Evolutionary conservation across 2,888 invertebrate species (phyloP).

Genomic region (Mechanitis mazaeus): DNA sequence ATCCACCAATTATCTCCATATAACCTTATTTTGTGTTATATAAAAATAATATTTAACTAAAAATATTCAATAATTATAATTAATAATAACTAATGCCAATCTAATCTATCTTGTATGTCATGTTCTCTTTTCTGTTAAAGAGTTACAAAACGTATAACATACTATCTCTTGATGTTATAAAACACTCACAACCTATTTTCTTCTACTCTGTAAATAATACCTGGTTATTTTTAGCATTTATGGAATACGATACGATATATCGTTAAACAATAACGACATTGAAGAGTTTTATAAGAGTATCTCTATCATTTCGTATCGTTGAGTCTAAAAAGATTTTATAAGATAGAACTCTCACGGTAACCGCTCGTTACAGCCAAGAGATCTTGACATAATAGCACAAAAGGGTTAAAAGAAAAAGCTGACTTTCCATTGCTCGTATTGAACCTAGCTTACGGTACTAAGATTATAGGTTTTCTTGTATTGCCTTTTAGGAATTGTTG

Average conservation of each 20-base stretch:
- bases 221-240: not conserved
- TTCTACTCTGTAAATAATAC: not conserved
- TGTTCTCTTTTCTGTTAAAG: not conserved
- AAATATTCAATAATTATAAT: too few relatives aligned
- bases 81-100: too few relatives aligned
- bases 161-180: not conserved
- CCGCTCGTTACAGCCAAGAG: conserved; percentile 27
- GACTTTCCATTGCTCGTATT: conserved; percentile 5
- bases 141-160: not conserved
- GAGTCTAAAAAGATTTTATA: conserved; percentile 4
- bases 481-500: conserved; percentile 3
- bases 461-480: not conserved
- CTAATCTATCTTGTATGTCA: too few relatives aligned
- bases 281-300: not conserved
- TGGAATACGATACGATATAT: not conserved
- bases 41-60: too few relatives aligned
- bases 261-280: not conserved
- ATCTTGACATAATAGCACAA: conserved; percentile 26
- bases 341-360: conserved; percentile 17
- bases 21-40: too few relatives aligned
- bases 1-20: too few relatives aligned
- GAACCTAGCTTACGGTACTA: conserved; percentile 2
- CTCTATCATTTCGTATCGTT: conserved; percentile 7
- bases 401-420: conserved; percentile 20
- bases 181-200: not conserved